Conservation (phyloP, 2,113 vertebrate species). For the Apaloderma vittatum region DNA sequence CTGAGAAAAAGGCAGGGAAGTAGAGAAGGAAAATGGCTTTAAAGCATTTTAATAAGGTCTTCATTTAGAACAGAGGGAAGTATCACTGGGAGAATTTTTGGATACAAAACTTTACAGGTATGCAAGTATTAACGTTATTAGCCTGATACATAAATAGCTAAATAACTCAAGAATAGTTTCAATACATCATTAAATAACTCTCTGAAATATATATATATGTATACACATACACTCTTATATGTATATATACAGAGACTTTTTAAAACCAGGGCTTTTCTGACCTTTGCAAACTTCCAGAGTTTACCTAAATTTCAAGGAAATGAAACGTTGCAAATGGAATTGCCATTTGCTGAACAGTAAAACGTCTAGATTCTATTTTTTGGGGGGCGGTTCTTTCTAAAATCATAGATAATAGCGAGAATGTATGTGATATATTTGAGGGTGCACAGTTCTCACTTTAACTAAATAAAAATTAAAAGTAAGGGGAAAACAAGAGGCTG, state of each 20-base stretch:
- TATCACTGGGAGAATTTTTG: neutral
- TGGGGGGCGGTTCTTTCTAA: neutral
- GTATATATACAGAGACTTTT: neutral
- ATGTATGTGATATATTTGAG: neutral
- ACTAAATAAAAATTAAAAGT: neutral
- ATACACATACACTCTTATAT: neutral
- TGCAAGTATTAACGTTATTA: neutral
- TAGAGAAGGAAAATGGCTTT: neutral
- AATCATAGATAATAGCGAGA: neutral
- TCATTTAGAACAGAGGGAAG: neutral
- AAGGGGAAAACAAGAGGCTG: neutral
- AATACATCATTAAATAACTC: neutral
- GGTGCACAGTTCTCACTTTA: neutral
- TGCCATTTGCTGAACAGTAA: neutral
- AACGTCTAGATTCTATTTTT: neutral
- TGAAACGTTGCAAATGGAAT: neutral
- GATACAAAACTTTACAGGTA: neutral
- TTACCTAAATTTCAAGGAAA: neutral
- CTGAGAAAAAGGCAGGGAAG: neutral
- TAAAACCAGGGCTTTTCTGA: neutral
- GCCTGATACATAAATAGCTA: neutral
- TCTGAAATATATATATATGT: neutral
- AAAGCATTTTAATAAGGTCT: neutral
- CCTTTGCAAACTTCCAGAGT: neutral
- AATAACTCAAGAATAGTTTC: neutral